A percentile compares a stretch with the other conserved stretches of the same genome.
Evolutionary conservation across 2,113 vertebrate genomes (phyloP).

Genomic region (Mobula hypostoma): DNA sequence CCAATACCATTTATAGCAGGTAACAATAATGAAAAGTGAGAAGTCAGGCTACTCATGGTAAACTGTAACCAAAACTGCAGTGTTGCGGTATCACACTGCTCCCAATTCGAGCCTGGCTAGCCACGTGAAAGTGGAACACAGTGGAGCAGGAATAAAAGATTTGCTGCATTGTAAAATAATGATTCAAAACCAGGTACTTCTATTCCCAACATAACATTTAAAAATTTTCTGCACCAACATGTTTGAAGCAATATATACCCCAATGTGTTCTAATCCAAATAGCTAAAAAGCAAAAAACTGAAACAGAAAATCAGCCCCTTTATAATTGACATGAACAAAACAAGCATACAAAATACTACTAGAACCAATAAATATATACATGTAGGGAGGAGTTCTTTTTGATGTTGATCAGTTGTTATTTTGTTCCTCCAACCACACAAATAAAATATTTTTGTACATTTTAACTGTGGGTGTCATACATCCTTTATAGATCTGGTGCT

Average conservation of each 20-base stretch:
- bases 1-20: conserved; percentile 38
- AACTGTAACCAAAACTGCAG: background rate
- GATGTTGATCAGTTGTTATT: conserved; percentile 3
- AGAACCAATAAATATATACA: conserved; percentile 23
- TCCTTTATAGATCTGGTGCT: background rate
- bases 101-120: conserved; percentile 18
- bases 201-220: background rate
- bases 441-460: background rate
- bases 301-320: conserved; percentile 10
- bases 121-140: conserved; percentile 29
- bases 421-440: background rate
- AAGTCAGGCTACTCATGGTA: conserved; percentile 29
- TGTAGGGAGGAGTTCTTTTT: conserved; percentile 34
- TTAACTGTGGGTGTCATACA: background rate
- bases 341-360: conserved; percentile 12
- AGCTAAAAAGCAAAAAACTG: background rate
- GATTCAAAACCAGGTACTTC: background rate
- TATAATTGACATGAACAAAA: background rate
- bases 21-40: conserved; percentile 37
- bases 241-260: conserved; percentile 1
- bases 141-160: background rate
- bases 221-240: background rate
- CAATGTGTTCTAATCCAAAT: background rate
- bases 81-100: background rate
- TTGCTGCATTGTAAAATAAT: conserved; percentile 29